Percentiles rank a stretch among this genome's conserved stretches.
Evolutionary conservation across 2,888 invertebrate species (phyloP).

Genomic region (Tetragonula carbonaria): DNA sequence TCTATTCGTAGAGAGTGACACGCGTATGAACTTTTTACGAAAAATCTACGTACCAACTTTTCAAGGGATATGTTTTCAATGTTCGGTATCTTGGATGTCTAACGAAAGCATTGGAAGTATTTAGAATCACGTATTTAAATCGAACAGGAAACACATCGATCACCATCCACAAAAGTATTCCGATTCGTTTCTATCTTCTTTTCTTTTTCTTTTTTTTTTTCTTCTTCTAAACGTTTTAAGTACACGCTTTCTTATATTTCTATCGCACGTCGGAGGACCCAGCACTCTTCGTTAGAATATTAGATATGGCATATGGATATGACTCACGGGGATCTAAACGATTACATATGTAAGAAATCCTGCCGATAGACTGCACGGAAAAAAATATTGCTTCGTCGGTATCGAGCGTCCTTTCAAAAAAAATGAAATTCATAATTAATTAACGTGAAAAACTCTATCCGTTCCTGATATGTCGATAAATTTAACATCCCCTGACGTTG

Average conservation of each 20-base stretch:
- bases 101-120: background rate
- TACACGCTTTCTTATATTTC: constrained; percentile 42
- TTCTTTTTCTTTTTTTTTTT: background rate
- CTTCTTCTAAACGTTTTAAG: constrained; percentile 42
- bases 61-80: constrained; percentile 45
- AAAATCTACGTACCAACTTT: background rate
- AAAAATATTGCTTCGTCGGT: constrained; percentile 50
- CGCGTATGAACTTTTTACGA: background rate
- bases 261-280: constrained; percentile 22
- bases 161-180: constrained; percentile 18
- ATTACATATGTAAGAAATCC: constrained; percentile 52
- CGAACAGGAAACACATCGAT: constrained; percentile 1
- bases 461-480: constrained; percentile 13
- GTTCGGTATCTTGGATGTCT: background rate
- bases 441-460: background rate
- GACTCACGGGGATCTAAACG: constrained; percentile 68
- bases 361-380: constrained; percentile 52
- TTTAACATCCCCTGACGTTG: constrained; percentile 13
- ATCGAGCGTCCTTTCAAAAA: background rate
- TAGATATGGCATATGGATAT: constrained; percentile 76
- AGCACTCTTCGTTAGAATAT: constrained; percentile 59
- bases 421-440: background rate
- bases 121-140: background rate
- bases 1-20: constrained; percentile 39
- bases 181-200: background rate